Evolutionary conservation across 2,113 vertebrate genomes (phyloP), one percentile per base, ranked within the genome.

Genomic region (Ciconia boyciana): DNA sequence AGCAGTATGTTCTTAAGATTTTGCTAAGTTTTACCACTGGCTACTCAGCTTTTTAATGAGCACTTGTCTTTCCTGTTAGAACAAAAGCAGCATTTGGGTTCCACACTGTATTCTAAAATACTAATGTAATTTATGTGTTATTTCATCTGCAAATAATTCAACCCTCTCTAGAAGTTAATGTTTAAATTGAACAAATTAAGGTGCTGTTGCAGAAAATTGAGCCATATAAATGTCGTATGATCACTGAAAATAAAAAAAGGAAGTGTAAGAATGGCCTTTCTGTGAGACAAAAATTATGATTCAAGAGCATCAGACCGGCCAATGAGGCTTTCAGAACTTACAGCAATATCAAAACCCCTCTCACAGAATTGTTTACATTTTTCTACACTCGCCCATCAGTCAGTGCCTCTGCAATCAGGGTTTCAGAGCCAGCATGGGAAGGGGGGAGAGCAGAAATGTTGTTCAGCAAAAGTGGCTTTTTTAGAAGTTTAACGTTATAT

Each of bases 91-190:
- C 11, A 28, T 71, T 87, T 71, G 34, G 20, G 34, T 87, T 52
- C 32, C 21, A 26, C 18, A 32, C 4, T 10, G 5, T 68, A 39
- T 68, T 68, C 32, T 41, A 25, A 89, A 92, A 88, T 74, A 24
- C 3, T 21, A 83, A 46, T 54, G 43, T 22, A 88, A 79, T 94
- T 55, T 71, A 65, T 21, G 4, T 71, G 65, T 49, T 84, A 85
- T 69, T 96, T 87, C 78, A 68, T 44, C 87, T 89, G 81, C 26
- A 93, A 94, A 76, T 83, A 72, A 85, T 93, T 93, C 49, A 71
- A 7, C 16, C 24, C 11, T 55, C 10, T 76, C 61, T 52, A 61
- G 44, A 91, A 94, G 26, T 29, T 91, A 85, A 57, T 69, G 87
- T 36, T 79, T 87, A 89, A 94, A 89, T 52, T 79, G 77, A 80